phyloP scores from a whole-genome alignment of 2,113 vertebrate genomes.

The Calyptommatus sinebrachiatus region DNA sequence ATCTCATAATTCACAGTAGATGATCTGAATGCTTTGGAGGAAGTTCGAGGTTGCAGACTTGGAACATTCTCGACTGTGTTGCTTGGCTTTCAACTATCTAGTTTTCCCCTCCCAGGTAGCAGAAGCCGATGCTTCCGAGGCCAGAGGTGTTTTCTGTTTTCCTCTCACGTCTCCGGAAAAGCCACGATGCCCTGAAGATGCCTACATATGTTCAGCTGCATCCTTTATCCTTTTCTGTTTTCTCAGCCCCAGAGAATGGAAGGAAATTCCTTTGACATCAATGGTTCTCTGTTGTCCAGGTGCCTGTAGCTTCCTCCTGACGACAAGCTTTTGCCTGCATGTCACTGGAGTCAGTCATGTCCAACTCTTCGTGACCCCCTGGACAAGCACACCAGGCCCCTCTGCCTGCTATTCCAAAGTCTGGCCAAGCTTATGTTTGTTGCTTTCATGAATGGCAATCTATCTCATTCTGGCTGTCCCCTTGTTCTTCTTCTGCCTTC shows the following conservation, averaged over 20 bases:
- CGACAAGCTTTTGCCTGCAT: not conserved
- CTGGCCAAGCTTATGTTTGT: no score
- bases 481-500: no score
- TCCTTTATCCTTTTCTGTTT: not conserved
- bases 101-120: not conserved
- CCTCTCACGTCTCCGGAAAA: not conserved
- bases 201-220: not conserved
- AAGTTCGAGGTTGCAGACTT: not conserved
- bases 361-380: no score
- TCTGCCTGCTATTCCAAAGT: no score
- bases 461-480: no score
- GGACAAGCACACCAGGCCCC: no score
- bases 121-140: not conserved
- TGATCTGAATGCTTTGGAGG: not conserved
- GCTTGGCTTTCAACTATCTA: not conserved
- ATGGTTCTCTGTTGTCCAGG: not conserved
- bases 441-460: no score
- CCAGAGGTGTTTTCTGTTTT: not conserved
- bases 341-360: not conserved
- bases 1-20: no score
- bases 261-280: conserved; percentile 15
- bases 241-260: conserved; percentile 3
- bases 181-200: not conserved
- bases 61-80: not conserved
- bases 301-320: not conserved